Evolutionary conservation across 2,797 vertebrate genomes (phyloP).

Genomic region (Anniella stebbinsi): DNA sequence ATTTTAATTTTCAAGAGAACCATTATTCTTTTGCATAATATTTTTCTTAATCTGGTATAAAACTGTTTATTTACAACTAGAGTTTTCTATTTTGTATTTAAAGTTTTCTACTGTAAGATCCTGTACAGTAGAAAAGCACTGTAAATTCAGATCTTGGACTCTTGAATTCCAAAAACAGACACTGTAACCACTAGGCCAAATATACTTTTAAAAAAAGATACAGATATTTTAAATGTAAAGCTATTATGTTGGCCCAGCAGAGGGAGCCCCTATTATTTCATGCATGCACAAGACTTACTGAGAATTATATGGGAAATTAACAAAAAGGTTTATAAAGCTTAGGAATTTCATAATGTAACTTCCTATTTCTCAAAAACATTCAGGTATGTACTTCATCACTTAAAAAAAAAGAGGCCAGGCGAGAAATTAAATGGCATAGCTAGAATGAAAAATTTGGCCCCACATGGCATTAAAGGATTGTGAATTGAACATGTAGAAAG

Average conservation of each 20-base stretch:
- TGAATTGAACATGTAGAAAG: neutral
- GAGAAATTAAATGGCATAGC: slow-evolving; percentile 37
- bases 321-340: neutral
- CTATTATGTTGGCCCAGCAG: slow-evolving; percentile 70
- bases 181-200: slow-evolving; percentile 24
- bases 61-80: neutral
- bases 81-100: neutral
- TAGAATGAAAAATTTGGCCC: slow-evolving; percentile 21
- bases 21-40: neutral
- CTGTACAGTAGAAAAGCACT: neutral
- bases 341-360: neutral
- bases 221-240: slow-evolving; percentile 22
- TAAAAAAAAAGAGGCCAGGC: slow-evolving; percentile 5
- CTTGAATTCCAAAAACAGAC: neutral
- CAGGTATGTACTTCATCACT: neutral
- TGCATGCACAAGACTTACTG: slow-evolving; percentile 33
- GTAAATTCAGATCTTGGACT: neutral
- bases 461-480: slow-evolving; percentile 1
- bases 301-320: slow-evolving; percentile 39
- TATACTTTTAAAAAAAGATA: neutral
- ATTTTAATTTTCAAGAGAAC: neutral
- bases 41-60: neutral
- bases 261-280: slow-evolving; percentile 73
- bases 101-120: neutral
- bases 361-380: neutral